Evolutionary conservation across 30 jellyfish, hydroid and myxozoan species (phyloP).

Genomic region (Cassiopea andromeda): DNA sequence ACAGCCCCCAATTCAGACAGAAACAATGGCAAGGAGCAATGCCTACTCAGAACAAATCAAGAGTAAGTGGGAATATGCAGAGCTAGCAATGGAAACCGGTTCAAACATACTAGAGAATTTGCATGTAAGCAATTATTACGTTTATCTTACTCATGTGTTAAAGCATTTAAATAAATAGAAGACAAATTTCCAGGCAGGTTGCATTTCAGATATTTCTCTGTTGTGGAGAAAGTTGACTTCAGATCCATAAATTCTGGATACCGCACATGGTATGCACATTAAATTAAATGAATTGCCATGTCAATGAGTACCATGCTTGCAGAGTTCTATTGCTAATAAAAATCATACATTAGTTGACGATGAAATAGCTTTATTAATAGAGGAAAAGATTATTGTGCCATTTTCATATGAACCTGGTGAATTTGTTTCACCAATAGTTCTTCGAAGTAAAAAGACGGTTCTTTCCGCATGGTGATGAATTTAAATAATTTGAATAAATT

Average conservation of each 20-base stretch:
- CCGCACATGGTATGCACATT: not conserved
- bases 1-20: not conserved
- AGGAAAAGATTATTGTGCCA: not conserved
- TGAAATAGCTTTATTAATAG: not conserved
- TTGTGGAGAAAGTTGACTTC: not conserved
- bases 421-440: constrained; percentile 29
- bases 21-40: not conserved
- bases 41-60: not conserved
- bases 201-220: not conserved
- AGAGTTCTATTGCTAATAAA: not conserved
- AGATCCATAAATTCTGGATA: not conserved
- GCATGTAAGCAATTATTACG: constrained; percentile 2
- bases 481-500: constrained; percentile 7
- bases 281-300: not conserved
- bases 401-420: not conserved
- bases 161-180: not conserved
- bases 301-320: not conserved
- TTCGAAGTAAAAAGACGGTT: constrained; percentile 31
- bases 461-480: constrained; percentile 20
- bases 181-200: constrained; percentile 3
- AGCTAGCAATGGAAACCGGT: not conserved
- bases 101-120: not conserved
- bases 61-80: not conserved
- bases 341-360: not conserved
- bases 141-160: not conserved